These are phyloP conservation scores for Xylota segnis DNA, from an alignment of 2,888 invertebrate genomes.

Conservation along the genomic window DNA sequence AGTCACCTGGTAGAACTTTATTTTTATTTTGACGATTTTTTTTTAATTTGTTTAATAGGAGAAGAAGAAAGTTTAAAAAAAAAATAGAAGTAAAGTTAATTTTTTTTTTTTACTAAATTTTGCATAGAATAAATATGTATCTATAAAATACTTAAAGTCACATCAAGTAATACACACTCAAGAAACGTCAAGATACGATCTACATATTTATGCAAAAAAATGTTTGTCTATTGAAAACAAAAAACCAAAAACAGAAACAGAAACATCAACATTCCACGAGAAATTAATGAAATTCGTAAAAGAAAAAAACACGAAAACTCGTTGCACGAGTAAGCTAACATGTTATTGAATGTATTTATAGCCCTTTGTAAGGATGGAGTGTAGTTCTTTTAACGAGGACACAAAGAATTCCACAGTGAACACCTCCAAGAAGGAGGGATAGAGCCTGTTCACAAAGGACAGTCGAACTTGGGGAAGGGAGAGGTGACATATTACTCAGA, in stretches of 20 bases:
- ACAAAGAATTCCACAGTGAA: too few relatives aligned
- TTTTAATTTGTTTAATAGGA: constrained; percentile 37
- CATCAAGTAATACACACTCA: background rate
- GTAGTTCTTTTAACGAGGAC: too few relatives aligned
- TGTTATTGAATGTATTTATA: too few relatives aligned
- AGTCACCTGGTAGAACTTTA: constrained; percentile 82
- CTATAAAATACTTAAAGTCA: background rate
- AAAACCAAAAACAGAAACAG: background rate
- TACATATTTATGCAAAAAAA: background rate
- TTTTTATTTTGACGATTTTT: constrained; percentile 41
- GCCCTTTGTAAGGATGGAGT: too few relatives aligned
- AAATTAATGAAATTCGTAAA: background rate
- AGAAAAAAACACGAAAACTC: too few relatives aligned
- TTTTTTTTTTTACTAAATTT: constrained; percentile 31
- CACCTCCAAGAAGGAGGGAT: too few relatives aligned
- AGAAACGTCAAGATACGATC: background rate
- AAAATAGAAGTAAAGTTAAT: constrained; percentile 32
- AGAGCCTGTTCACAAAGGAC: too few relatives aligned
- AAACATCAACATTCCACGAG: constrained; percentile 2
- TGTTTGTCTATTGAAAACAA: background rate
- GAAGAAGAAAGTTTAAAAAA: constrained; percentile 63
- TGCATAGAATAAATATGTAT: constrained; percentile 17
- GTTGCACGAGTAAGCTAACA: background rate
- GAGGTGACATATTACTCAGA: too few relatives aligned
- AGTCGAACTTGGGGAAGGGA: too few relatives aligned